Evolutionary conservation across 2,797 vertebrate species (phyloP).

Genomic region (Xenops minutus): DNA sequence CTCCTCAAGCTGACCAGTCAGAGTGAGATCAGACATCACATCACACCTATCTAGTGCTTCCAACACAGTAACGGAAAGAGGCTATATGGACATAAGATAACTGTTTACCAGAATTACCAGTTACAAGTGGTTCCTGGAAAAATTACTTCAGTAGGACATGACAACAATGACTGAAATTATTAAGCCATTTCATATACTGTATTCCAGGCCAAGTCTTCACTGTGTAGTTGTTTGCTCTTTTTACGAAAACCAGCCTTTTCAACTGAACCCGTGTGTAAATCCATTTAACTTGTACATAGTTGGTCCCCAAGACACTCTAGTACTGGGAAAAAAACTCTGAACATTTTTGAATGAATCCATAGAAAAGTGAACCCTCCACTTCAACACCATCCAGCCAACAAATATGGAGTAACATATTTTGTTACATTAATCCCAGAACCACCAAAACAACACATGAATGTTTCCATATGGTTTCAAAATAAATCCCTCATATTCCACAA

Average conservation of each 20-base stretch:
- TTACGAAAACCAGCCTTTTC: not conserved
- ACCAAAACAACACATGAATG: not conserved
- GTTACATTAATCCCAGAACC: not conserved
- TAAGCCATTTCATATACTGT: not conserved
- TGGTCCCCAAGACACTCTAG: not conserved
- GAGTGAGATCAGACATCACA: not conserved
- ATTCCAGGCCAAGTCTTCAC: not conserved
- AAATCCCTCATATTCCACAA: not conserved
- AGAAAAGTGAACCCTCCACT: not conserved
- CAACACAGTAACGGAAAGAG: not conserved
- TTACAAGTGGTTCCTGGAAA: not conserved
- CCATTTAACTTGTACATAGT: not conserved
- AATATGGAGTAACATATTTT: conserved; percentile 1
- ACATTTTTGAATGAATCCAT: not conserved
- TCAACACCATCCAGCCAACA: not conserved
- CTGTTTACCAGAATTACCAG: not conserved
- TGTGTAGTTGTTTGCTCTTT: not conserved
- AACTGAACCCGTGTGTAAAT: not conserved
- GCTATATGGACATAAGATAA: not conserved
- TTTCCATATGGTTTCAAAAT: conserved; percentile 32
- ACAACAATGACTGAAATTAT: not conserved
- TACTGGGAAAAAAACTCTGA: not conserved
- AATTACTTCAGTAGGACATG: not conserved
- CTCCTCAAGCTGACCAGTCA: not conserved
- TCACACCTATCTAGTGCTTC: not conserved